A percentile compares a stretch with the other conserved stretches of the same genome.
Conservation (phyloP, 2,113 vertebrate species). For the Ictalurus furcatus region DNA sequence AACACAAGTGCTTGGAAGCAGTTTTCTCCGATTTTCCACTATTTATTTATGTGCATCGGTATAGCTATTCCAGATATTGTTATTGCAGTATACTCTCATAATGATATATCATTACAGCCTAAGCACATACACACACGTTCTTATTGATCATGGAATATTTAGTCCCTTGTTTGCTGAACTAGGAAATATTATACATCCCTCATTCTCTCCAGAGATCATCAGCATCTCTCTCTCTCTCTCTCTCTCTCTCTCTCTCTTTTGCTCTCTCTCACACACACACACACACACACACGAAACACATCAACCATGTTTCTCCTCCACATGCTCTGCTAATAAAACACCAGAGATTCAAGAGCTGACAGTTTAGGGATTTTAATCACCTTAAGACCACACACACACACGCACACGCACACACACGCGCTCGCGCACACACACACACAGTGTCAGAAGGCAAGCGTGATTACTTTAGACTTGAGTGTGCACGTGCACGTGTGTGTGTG, state of each 20-base stretch:
- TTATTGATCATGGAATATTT: background rate
- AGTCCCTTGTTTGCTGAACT: background rate
- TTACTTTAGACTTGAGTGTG: background rate
- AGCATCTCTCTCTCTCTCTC: background rate
- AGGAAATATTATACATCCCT: background rate
- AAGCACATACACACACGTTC: background rate
- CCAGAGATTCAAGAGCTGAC: slow-evolving; percentile 57
- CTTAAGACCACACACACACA: slow-evolving; percentile 42
- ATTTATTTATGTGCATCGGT: background rate
- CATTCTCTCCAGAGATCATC: background rate
- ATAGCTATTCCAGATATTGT: background rate
- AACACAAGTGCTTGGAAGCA: background rate
- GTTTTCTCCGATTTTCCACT: background rate
- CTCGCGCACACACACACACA: background rate
- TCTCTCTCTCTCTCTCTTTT: slow-evolving; percentile 13
- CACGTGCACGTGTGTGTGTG: too few relatives aligned
- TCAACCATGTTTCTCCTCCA: background rate
- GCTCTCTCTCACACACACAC: background rate
- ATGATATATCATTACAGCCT: background rate
- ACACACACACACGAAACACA: slow-evolving; percentile 2
- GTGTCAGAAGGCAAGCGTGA: background rate
- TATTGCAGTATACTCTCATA: background rate
- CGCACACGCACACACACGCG: slow-evolving; percentile 9
- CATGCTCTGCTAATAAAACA: slow-evolving; percentile 55
- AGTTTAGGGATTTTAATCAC: slow-evolving; percentile 55